phyloP scores from a whole-genome alignment of 2,888 invertebrate genomes.

The Mythimna pallens region DNA sequence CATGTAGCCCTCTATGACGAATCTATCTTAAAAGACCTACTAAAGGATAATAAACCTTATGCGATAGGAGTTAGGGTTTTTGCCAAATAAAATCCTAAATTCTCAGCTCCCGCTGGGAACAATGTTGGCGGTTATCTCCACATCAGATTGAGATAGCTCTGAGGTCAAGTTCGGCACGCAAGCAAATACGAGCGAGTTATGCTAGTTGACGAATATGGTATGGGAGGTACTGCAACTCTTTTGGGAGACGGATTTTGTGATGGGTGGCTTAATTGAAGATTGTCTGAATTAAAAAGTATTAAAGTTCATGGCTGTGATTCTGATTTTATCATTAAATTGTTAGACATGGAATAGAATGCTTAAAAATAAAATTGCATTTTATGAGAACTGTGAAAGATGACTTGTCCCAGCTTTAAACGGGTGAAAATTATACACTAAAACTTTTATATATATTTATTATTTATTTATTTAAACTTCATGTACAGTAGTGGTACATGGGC shows the following conservation, averaged over 20 bases:
- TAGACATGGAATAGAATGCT: not conserved
- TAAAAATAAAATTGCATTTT: not conserved
- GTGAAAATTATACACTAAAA: no score
- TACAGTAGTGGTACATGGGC: no score
- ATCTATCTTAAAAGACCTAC: conserved; percentile 73
- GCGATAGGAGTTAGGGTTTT: conserved; percentile 60
- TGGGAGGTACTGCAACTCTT: conserved; percentile 63
- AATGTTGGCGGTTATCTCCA: conserved; percentile 86
- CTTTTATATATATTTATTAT: no score
- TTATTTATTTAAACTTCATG: no score
- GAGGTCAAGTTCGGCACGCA: conserved; percentile 87
- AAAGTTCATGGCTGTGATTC: conserved; percentile 28
- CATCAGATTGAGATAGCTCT: conserved; percentile 86
- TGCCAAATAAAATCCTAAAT: conserved; percentile 66
- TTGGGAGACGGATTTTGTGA: conserved; percentile 59
- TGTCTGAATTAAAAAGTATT: conserved; percentile 37
- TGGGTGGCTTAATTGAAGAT: conserved; percentile 48
- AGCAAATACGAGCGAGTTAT: conserved; percentile 77
- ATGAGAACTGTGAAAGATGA: not conserved
- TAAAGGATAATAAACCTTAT: conserved; percentile 69
- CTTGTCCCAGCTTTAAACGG: no score
- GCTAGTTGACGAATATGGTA: conserved; percentile 77
- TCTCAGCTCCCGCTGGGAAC: conserved; percentile 83
- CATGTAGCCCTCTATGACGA: conserved; percentile 83
- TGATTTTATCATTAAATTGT: conserved; percentile 21